Percentiles rank a stretch among this genome's conserved stretches.
Conservation (phyloP, 2,888 invertebrate genomes). For the Luffia ferchaultella region DNA sequence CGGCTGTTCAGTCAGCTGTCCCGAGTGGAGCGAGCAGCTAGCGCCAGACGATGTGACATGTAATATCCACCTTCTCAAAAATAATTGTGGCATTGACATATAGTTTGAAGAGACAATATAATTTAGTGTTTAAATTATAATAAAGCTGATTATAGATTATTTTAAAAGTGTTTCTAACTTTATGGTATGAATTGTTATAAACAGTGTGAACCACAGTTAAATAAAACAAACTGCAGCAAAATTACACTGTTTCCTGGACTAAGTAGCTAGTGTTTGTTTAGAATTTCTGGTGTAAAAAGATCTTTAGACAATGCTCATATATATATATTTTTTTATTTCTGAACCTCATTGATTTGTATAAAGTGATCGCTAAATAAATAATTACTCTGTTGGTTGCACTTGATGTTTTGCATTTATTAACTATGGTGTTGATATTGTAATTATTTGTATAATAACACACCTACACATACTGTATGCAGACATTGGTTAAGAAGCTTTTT, state of each 20-base stretch:
- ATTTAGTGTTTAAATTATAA: constrained; percentile 63
- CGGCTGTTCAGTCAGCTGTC: too few species aligned
- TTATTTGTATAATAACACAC: constrained; percentile 66
- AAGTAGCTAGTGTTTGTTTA: too few species aligned
- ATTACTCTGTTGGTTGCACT: constrained; percentile 41
- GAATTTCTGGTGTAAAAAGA: too few species aligned
- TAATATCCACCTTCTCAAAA: too few species aligned
- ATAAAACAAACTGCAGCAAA: too few species aligned
- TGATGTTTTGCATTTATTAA: constrained; percentile 68
- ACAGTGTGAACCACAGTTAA: too few species aligned
- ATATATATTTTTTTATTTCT: too few species aligned
- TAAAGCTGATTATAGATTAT: constrained; percentile 62
- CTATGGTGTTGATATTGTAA: constrained; percentile 66
- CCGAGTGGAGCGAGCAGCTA: too few species aligned
- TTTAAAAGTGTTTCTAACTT: constrained; percentile 62
- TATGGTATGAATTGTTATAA: constrained; percentile 17
- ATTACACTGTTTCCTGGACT: too few species aligned
- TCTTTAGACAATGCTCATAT: too few species aligned
- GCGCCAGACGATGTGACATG: too few species aligned
- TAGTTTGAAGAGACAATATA: constrained; percentile 65
- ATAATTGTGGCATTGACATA: constrained; percentile 30
- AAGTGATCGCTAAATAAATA: constrained; percentile 4
- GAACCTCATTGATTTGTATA: constrained; percentile 10
- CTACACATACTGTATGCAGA: constrained; percentile 59
- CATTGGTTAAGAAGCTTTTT: constrained; percentile 61